phyloP scores from a whole-genome alignment of 2,797 vertebrate genomes.

The Acanthurus lineatus region DNA sequence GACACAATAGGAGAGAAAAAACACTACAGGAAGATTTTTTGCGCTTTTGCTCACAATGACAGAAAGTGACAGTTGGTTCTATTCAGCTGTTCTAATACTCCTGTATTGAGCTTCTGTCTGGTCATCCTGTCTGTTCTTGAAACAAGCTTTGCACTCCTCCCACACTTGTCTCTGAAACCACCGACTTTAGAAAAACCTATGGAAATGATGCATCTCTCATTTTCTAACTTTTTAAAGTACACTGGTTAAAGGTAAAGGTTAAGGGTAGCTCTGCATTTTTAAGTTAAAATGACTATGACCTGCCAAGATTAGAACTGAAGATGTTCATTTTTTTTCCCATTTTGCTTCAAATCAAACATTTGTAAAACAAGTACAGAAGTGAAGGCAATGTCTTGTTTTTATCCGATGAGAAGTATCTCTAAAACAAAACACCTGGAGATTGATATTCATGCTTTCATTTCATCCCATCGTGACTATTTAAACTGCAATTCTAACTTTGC shows the following conservation, averaged over 20 bases:
- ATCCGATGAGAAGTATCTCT: neutral
- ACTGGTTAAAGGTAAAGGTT: neutral
- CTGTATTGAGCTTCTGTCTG: neutral
- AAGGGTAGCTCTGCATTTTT: neutral
- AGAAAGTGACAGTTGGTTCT: conserved; percentile 2
- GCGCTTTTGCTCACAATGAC: neutral
- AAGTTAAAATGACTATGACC: too few species aligned
- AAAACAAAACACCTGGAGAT: neutral
- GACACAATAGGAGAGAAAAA: conserved; percentile 30
- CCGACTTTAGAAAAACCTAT: neutral
- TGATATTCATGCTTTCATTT: neutral
- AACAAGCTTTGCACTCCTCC: neutral
- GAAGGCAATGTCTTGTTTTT: neutral
- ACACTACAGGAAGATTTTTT: conserved; percentile 9
- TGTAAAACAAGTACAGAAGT: neutral
- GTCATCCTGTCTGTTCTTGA: neutral
- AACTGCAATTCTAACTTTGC: neutral
- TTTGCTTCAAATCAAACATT: neutral
- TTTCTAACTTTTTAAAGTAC: neutral
- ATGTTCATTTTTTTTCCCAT: neutral
- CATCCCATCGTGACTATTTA: neutral
- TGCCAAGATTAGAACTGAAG: too few species aligned
- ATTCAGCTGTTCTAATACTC: neutral
- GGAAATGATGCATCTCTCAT: neutral
- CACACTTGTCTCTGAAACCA: neutral